Conservation (phyloP, 2,888 invertebrate species). For the Periphyllus acericola region DNA sequence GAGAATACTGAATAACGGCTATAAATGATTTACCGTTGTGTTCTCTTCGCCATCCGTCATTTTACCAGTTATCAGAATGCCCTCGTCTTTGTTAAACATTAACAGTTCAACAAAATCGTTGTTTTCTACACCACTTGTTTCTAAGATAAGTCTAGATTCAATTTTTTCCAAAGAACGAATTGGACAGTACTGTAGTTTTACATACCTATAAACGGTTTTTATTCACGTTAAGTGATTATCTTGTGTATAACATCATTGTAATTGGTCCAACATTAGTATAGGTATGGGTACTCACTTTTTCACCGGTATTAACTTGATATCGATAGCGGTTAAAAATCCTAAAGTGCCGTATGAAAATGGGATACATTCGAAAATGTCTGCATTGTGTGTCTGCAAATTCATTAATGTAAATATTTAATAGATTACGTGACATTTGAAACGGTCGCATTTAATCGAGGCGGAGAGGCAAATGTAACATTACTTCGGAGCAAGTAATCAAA, state of each 20-base stretch:
- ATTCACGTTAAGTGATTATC: not conserved
- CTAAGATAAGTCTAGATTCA: conserved; percentile 64
- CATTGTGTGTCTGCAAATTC: conserved; percentile 72
- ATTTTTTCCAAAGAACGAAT: conserved; percentile 19
- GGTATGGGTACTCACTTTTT: conserved; percentile 69
- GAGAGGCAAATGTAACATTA: too few relatives aligned
- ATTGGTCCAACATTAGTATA: too few relatives aligned
- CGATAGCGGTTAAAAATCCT: conserved; percentile 81
- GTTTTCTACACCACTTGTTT: conserved; percentile 68
- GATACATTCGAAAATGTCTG: conserved; percentile 80
- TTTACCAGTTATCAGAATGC: conserved; percentile 81
- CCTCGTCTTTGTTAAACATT: conserved; percentile 74
- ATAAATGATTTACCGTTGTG: too few relatives aligned
- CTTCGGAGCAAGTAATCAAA: conserved; percentile 78
- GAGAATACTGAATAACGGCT: too few relatives aligned
- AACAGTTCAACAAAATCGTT: conserved; percentile 83
- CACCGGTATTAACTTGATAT: conserved; percentile 79
- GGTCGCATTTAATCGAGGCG: not conserved
- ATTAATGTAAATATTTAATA: not conserved
- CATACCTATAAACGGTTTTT: conserved; percentile 4
- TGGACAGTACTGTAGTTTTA: conserved; percentile 29
- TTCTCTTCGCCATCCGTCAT: conserved; percentile 68
- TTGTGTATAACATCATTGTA: too few relatives aligned
- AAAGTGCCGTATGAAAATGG: conserved; percentile 89
- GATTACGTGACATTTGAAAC: too few relatives aligned